Evolutionary conservation across 2,797 vertebrate species (phyloP).

Genomic region (Orientallactaga sibirica): DNA sequence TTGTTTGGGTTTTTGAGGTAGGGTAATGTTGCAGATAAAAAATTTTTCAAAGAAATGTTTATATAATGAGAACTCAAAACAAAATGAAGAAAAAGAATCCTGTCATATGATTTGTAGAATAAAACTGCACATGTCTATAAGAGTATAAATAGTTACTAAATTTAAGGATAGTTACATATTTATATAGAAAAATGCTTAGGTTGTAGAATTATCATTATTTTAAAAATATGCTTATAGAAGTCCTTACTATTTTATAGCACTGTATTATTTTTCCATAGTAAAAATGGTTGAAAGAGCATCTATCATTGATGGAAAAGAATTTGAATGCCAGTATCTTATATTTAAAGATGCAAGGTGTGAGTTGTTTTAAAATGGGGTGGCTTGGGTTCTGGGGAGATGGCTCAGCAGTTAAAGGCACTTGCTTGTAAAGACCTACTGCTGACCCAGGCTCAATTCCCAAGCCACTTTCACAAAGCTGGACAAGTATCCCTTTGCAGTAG

Average conservation of each 20-base stretch:
- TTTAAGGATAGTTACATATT: background rate
- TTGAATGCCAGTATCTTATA: background rate
- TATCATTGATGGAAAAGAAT: conserved; percentile 36
- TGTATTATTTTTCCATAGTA: background rate
- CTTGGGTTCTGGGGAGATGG: too few relatives aligned
- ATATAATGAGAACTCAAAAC: background rate
- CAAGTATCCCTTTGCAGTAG: too few relatives aligned
- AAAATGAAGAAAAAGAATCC: background rate
- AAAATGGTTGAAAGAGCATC: background rate
- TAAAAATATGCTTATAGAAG: conserved; percentile 2
- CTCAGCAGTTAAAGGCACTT: too few relatives aligned
- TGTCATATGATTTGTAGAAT: background rate
- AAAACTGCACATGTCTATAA: conserved; percentile 23
- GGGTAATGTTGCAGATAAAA: background rate
- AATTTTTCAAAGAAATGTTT: background rate
- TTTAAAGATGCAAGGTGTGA: background rate
- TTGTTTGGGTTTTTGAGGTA: too few relatives aligned
- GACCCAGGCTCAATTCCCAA: too few relatives aligned
- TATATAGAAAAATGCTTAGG: conserved; percentile 15
- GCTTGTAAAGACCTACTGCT: too few relatives aligned
- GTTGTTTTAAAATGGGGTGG: background rate
- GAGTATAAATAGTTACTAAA: background rate
- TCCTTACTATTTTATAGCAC: background rate
- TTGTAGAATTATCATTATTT: background rate
- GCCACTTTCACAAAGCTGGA: too few relatives aligned